These are phyloP conservation scores for Aphis craccivora DNA, from an alignment of 1,140 invertebrate species.

Conservation along the genomic window DNA sequence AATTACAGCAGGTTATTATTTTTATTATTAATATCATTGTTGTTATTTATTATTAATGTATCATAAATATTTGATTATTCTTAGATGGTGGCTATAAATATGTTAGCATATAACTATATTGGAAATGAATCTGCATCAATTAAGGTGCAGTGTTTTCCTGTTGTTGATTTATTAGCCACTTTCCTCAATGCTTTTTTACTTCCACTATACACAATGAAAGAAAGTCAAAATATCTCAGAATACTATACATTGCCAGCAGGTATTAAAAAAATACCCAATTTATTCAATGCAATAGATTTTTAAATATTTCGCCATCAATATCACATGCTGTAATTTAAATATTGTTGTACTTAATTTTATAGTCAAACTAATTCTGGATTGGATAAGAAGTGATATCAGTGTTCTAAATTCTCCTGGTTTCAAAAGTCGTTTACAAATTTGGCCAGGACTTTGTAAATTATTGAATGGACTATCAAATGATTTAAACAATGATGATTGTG, in stretches of 20 bases:
- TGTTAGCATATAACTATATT: slow-evolving; percentile 75
- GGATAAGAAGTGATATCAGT: slow-evolving; percentile 71
- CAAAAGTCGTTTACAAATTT: slow-evolving; percentile 75
- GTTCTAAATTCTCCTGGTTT: slow-evolving; percentile 71
- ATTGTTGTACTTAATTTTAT: slow-evolving; percentile 61
- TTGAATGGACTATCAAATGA: slow-evolving; percentile 72
- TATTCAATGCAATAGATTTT: background rate
- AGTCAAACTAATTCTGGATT: slow-evolving; percentile 80
- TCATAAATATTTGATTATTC: slow-evolving; percentile 60
- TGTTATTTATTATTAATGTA: background rate
- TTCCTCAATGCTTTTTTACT: slow-evolving; percentile 76
- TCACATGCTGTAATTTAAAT: background rate
- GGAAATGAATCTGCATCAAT: slow-evolving; percentile 65
- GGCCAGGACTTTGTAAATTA: slow-evolving; percentile 79
- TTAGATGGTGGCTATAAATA: slow-evolving; percentile 78
- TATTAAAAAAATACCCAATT: slow-evolving; percentile 64
- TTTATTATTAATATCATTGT: background rate
- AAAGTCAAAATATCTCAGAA: slow-evolving; percentile 69
- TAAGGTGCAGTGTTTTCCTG: slow-evolving; percentile 67
- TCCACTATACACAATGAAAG: slow-evolving; percentile 73
- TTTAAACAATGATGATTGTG: slow-evolving; percentile 57
- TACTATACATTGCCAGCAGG: slow-evolving; percentile 77
- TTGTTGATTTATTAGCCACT: slow-evolving; percentile 73
- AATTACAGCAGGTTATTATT: slow-evolving; percentile 69
- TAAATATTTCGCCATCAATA: background rate